Conservation (phyloP, 1,140 invertebrate genomes). For the Drosophila orena region DNA sequence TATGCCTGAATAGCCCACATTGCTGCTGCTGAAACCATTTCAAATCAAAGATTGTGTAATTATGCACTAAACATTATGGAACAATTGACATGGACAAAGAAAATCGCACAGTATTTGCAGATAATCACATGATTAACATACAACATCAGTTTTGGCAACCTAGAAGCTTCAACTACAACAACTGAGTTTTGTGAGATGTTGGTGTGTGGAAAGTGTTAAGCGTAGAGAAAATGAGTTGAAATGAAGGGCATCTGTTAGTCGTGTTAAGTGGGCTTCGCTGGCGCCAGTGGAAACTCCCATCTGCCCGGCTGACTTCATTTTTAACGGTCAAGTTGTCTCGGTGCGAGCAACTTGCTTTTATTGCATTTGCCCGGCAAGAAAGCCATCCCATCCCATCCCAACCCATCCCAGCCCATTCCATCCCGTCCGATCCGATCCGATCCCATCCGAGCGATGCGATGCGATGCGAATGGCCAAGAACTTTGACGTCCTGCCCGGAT, state of each 20-base stretch:
- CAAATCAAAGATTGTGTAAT: neutral
- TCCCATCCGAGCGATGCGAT: neutral
- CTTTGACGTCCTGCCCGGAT: slow-evolving; percentile 61
- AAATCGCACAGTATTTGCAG: too few relatives aligned
- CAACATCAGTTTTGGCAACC: too few relatives aligned
- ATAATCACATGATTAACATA: too few relatives aligned
- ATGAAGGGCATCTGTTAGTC: slow-evolving; percentile 6
- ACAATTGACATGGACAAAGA: too few relatives aligned
- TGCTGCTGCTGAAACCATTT: neutral
- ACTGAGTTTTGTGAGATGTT: too few relatives aligned
- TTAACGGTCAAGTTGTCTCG: slow-evolving; percentile 45
- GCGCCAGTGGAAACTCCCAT: neutral
- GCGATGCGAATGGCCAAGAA: slow-evolving; percentile 32
- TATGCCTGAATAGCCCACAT: neutral
- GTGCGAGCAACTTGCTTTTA: slow-evolving; percentile 56
- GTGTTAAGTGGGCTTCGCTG: neutral
- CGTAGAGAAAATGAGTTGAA: neutral
- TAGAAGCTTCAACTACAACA: too few relatives aligned
- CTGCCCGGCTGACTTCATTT: slow-evolving; percentile 31
- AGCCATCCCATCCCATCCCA: slow-evolving; percentile 14
- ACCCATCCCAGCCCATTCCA: neutral
- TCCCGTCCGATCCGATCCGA: slow-evolving; percentile 13
- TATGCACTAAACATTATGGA: too few relatives aligned
- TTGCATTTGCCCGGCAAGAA: slow-evolving; percentile 66
- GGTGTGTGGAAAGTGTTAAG: too few relatives aligned